These are phyloP conservation scores for Cheilosia impressa DNA, from an alignment of 2,888 invertebrate species.

Conservation along the genomic window DNA sequence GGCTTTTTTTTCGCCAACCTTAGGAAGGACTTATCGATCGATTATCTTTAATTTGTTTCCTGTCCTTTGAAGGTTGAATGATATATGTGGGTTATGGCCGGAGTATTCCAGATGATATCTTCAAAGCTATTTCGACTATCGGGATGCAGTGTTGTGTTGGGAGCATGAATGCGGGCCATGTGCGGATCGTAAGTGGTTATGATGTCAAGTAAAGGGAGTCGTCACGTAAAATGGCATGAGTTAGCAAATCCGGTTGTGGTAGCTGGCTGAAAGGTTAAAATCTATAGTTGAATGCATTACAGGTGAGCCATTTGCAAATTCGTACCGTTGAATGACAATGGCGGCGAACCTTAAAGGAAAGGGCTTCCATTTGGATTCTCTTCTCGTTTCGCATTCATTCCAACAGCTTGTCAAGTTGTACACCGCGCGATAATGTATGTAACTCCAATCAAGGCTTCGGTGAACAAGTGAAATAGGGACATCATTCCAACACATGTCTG, in stretches of 20 bases:
- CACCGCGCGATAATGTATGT: not conserved
- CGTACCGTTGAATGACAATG: too few relatives aligned
- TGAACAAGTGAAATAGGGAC: conserved; percentile 58
- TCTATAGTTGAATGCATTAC: too few relatives aligned
- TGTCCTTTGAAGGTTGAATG: not conserved
- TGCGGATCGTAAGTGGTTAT: too few relatives aligned
- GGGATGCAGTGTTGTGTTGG: not conserved
- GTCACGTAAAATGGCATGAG: too few relatives aligned
- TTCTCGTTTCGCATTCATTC: conserved; percentile 32
- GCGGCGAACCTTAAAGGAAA: too few relatives aligned
- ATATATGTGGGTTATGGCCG: not conserved
- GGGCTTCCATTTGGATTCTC: too few relatives aligned
- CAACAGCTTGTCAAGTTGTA: not conserved
- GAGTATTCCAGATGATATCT: conserved; percentile 1
- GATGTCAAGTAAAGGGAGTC: too few relatives aligned
- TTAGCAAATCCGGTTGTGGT: too few relatives aligned
- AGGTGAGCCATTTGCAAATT: too few relatives aligned
- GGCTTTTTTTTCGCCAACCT: not conserved
- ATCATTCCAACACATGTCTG: conserved; percentile 5
- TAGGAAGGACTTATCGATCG: too few relatives aligned
- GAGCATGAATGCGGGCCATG: not conserved
- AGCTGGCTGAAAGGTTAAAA: too few relatives aligned
- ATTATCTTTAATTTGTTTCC: conserved; percentile 38
- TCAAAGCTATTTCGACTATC: not conserved
- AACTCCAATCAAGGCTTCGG: conserved; percentile 65